Conservation (phyloP, 2,888 invertebrate genomes). For the Crematogaster levior region DNA sequence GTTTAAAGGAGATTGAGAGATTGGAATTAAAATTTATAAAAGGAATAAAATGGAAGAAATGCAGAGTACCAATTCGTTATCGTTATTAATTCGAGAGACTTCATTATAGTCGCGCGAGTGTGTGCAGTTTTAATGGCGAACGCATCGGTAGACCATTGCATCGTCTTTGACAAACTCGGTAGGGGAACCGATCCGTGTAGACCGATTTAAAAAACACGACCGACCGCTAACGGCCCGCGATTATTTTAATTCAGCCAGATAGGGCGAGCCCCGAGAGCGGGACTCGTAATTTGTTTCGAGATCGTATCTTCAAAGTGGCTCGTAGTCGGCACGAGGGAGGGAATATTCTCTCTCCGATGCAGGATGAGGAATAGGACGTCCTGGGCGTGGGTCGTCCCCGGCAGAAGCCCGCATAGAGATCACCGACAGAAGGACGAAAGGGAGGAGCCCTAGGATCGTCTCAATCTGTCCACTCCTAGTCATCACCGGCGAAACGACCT, state of each 20-base stretch:
- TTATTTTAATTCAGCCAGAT: conserved; percentile 80
- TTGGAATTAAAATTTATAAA: too few relatives aligned
- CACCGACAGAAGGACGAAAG: conserved; percentile 59
- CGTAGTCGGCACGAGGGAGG: conserved; percentile 73
- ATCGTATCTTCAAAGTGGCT: conserved; percentile 84
- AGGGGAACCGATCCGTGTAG: conserved; percentile 49
- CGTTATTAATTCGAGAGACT: conserved; percentile 13
- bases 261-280: conserved; percentile 71
- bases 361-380: conserved; percentile 63
- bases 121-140: conserved; percentile 24
- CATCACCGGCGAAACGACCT: conserved; percentile 66
- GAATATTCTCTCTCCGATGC: conserved; percentile 70
- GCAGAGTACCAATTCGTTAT: neutral
- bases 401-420: conserved; percentile 49
- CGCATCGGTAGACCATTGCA: conserved; percentile 9
- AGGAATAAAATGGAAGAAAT: neutral
- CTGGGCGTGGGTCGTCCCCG: conserved; percentile 53
- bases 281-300: conserved; percentile 84
- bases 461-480: conserved; percentile 73
- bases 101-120: conserved; percentile 10
- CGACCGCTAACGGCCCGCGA: conserved; percentile 77
- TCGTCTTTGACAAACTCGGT: conserved; percentile 37
- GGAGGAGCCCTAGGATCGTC: conserved; percentile 70
- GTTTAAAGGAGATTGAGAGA: too few relatives aligned
- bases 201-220: conserved; percentile 66